A percentile compares a stretch with the other conserved stretches of the same genome.
Conservation (phyloP, 35 echinoderm and acorn worm species). For the Strongylocentrotus purpuratus region DNA sequence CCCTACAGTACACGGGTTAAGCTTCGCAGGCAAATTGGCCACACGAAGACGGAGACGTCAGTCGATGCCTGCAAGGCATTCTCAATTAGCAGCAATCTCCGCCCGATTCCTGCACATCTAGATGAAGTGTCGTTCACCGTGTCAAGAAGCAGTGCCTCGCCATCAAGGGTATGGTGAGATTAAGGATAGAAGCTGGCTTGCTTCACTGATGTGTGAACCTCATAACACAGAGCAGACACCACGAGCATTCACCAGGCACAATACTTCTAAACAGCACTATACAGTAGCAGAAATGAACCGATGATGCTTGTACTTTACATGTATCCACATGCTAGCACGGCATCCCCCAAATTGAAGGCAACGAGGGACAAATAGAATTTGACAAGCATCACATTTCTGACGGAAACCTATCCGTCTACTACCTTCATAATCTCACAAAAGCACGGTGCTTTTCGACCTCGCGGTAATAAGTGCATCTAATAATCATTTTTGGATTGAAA, state of each 20-base stretch:
- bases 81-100: not conserved
- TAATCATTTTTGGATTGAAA: not conserved
- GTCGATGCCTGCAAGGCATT: not conserved
- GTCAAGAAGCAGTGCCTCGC: not conserved
- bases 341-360: not conserved
- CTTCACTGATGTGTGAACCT: not conserved
- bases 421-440: not conserved
- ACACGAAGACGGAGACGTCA: not conserved
- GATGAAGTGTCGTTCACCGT: not conserved
- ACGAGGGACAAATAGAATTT: not conserved
- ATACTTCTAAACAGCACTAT: no score
- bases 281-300: not conserved
- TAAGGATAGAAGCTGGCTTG: not conserved
- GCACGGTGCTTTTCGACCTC: not conserved
- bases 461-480: not conserved
- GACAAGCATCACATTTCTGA: not conserved
- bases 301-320: not conserved
- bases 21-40: conserved; percentile 5
- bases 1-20: not conserved
- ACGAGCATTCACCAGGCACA: not conserved
- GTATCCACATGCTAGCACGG: not conserved
- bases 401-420: not conserved
- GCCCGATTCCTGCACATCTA: not conserved
- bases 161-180: not conserved
- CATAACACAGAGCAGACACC: not conserved